Evolutionary conservation across 2,113 vertebrate species (phyloP).

Genomic region (mouse (Mus musculus)): DNA sequence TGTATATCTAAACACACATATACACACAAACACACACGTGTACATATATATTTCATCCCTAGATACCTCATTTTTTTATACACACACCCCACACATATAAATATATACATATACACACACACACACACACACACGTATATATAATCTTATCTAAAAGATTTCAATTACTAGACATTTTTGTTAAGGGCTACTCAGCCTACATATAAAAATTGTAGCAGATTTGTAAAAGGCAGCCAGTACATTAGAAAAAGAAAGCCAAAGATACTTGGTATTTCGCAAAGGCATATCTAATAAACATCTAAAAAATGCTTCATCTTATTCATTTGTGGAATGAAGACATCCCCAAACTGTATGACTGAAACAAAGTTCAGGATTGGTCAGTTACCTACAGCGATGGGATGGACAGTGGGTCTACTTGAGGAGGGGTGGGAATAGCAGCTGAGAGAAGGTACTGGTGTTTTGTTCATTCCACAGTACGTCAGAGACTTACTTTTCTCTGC

Average conservation of each 20-base stretch:
- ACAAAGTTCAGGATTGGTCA: neutral
- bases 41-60: neutral
- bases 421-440: neutral
- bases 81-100: too few relatives aligned
- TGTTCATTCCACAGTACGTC: neutral
- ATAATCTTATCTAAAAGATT: neutral
- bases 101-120: too few relatives aligned
- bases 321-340: conserved; percentile 30
- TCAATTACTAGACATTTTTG: neutral
- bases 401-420: neutral
- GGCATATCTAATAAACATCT: neutral
- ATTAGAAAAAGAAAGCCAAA: neutral
- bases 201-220: conserved; percentile 24
- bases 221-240: neutral
- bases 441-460: neutral
- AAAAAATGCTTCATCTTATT: conserved; percentile 14
- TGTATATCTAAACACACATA: neutral
- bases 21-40: neutral
- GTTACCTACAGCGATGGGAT: neutral
- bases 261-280: conserved; percentile 6
- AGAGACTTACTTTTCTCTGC: neutral
- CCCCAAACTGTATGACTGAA: neutral
- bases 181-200: neutral
- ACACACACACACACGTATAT: too few relatives aligned
- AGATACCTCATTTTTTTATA: too few relatives aligned